phyloP scores from a whole-genome alignment of 2,888 invertebrate species.

The Stenichneumon culpator region DNA sequence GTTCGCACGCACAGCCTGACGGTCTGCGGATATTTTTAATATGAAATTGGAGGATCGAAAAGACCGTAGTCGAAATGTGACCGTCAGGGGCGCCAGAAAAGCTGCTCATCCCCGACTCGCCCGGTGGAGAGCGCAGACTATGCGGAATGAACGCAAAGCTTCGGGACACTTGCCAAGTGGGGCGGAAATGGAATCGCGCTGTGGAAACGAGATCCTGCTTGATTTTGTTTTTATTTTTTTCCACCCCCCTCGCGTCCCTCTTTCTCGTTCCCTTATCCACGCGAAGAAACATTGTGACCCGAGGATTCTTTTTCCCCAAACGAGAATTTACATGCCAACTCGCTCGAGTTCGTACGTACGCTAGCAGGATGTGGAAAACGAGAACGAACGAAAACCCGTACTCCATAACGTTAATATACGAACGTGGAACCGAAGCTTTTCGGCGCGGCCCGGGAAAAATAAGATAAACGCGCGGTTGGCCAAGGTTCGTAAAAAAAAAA shows the following conservation, averaged over 20 bases:
- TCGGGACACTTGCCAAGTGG: conserved; percentile 65
- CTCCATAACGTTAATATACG: conserved; percentile 30
- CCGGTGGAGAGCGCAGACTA: conserved; percentile 10
- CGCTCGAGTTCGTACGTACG: background rate
- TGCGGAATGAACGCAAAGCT: conserved; percentile 58
- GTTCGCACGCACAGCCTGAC: conserved; percentile 16
- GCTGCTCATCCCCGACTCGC: conserved; percentile 44
- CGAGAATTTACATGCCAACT: conserved; percentile 60
- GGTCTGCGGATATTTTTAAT: conserved; percentile 54
- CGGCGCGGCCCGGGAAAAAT: background rate
- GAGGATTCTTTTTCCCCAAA: conserved; percentile 56
- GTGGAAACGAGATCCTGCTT: conserved; percentile 54
- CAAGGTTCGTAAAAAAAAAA: background rate
- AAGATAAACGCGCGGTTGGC: background rate
- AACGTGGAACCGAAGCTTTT: conserved; percentile 13
- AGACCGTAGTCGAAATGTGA: conserved; percentile 19
- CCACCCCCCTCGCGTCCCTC: background rate
- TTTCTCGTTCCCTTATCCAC: conserved; percentile 6
- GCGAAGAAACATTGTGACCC: conserved; percentile 42
- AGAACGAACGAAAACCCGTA: background rate
- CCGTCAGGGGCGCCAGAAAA: conserved; percentile 57
- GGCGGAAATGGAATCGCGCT: conserved; percentile 62
- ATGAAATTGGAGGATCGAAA: conserved; percentile 35
- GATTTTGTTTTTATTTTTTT: conserved; percentile 48
- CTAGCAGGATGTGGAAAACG: conserved; percentile 6